Conservation (phyloP, 2,797 vertebrate genomes). For the Jordanella pulchra region DNA sequence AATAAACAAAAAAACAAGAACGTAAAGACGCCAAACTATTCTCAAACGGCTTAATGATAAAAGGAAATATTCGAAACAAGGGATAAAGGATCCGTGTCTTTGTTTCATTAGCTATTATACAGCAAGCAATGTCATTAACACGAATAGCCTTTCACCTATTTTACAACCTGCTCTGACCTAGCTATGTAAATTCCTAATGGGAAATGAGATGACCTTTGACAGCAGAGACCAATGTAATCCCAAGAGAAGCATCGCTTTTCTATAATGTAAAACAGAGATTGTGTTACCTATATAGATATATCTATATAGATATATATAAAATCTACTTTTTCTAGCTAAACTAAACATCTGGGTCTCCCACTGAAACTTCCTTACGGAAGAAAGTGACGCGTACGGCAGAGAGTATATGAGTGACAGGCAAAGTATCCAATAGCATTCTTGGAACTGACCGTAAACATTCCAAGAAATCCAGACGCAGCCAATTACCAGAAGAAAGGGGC, state of each 20-base stretch:
- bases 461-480: slow-evolving; percentile 55
- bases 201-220: slow-evolving; percentile 30
- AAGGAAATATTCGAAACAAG: not conserved
- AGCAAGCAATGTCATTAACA: not conserved
- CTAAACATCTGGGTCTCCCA: slow-evolving; percentile 73
- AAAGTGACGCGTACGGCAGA: slow-evolving; percentile 54
- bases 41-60: not conserved
- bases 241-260: fast-evolving
- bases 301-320: not conserved
- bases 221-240: not conserved
- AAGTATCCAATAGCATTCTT: slow-evolving; percentile 66
- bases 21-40: not conserved
- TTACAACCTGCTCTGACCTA: slow-evolving; percentile 43
- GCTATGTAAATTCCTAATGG: slow-evolving; percentile 63
- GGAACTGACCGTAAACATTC: slow-evolving; percentile 65
- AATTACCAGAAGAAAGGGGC: slow-evolving; percentile 56
- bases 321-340: slow-evolving; percentile 28
- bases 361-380: slow-evolving; percentile 80
- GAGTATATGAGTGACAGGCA: slow-evolving; percentile 59
- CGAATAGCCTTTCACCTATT: slow-evolving; percentile 11
- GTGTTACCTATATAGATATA: not conserved
- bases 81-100: not conserved
- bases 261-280: not conserved
- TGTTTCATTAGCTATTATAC: no score
- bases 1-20: not conserved